These are phyloP conservation scores for Drosophila repleta DNA, from an alignment of 1,140 invertebrate genomes.

Conservation along the genomic window DNA sequence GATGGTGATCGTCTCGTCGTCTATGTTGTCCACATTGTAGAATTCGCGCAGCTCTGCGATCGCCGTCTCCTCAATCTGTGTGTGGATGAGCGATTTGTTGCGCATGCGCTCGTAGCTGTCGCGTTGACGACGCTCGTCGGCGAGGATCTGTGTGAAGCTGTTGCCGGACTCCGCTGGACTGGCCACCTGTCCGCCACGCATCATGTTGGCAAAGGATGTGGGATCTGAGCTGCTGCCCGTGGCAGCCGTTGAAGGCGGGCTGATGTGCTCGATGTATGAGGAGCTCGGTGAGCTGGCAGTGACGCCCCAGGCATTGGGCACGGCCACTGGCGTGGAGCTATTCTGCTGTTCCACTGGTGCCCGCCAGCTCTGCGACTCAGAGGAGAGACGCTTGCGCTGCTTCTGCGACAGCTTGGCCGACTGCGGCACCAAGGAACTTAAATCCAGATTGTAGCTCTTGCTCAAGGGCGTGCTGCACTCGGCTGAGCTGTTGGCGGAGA, in stretches of 20 bases:
- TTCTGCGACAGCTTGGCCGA: constrained; percentile 85
- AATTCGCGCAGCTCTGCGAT: constrained; percentile 87
- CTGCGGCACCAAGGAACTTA: constrained; percentile 68
- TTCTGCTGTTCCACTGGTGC: constrained; percentile 25
- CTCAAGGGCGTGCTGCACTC: constrained; percentile 45
- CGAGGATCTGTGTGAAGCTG: constrained; percentile 85
- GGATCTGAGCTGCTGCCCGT: constrained; percentile 68
- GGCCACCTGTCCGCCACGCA: constrained; percentile 42
- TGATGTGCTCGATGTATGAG: constrained; percentile 38
- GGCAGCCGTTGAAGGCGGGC: constrained; percentile 29
- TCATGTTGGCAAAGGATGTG: constrained; percentile 79
- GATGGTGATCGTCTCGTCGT: constrained; percentile 87
- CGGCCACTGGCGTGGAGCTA: constrained; percentile 33
- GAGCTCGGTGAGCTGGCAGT: constrained; percentile 17
- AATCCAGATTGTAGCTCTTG: constrained; percentile 73
- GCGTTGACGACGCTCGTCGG: constrained; percentile 85
- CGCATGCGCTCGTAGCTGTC: constrained; percentile 85
- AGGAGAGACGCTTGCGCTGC: constrained; percentile 84
- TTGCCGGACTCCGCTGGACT: constrained; percentile 34
- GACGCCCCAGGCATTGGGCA: constrained; percentile 78
- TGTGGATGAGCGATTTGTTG: constrained; percentile 86
- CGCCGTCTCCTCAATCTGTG: constrained; percentile 89
- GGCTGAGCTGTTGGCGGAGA: constrained; percentile 3
- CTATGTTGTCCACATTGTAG: constrained; percentile 86
- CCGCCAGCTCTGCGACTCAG: constrained; percentile 70